Conservation (phyloP, 2,113 vertebrate species). For the Psilopogon haemacephalus region DNA sequence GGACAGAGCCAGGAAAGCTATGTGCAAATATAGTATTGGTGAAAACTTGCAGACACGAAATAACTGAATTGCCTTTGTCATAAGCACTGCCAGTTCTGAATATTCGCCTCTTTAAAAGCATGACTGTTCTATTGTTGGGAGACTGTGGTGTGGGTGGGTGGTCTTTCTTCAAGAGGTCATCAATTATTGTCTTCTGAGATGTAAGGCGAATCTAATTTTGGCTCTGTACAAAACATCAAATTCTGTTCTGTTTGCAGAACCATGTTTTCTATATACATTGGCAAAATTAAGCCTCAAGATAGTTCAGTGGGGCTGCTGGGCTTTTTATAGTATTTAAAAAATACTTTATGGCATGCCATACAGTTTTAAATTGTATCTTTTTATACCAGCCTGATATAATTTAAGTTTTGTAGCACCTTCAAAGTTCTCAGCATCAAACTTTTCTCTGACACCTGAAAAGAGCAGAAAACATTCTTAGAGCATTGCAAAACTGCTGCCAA, state of each 20-base stretch:
- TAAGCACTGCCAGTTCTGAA: background rate
- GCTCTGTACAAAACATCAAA: background rate
- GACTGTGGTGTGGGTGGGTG: background rate
- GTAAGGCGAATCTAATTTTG: background rate
- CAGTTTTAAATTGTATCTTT: background rate
- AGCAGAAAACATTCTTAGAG: background rate
- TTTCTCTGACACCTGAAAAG: background rate
- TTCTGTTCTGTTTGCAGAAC: background rate
- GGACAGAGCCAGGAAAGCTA: background rate
- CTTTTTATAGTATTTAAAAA: background rate
- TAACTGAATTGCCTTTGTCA: background rate
- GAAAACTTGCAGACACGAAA: background rate
- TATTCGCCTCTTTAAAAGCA: background rate
- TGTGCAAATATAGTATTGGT: background rate
- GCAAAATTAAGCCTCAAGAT: background rate
- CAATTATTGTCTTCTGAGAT: background rate
- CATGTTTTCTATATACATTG: background rate
- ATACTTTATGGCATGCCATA: background rate
- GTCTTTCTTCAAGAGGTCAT: background rate
- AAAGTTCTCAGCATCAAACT: background rate
- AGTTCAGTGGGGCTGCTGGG: background rate
- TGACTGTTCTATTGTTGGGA: background rate
- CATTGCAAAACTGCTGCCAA: background rate
- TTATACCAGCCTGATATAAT: background rate
- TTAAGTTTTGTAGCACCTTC: background rate